Evolutionary conservation across 2,888 invertebrate genomes (phyloP).

Genomic region (Phyllotreta cruciferae): DNA sequence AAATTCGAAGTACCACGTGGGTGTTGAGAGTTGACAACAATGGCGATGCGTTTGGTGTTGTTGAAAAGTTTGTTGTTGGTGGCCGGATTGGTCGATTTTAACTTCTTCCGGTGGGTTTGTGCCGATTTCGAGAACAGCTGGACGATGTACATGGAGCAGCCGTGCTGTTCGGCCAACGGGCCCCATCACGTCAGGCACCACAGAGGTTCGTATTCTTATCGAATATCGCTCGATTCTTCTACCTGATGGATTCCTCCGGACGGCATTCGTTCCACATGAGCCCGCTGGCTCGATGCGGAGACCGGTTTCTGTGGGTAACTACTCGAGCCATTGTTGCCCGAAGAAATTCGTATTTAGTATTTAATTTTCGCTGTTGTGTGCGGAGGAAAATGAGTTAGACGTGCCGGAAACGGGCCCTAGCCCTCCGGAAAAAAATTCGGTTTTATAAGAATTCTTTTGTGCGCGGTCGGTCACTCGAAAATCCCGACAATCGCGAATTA

Average conservation of each 20-base stretch:
- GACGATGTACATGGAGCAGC: conserved; percentile 72
- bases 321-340: no score
- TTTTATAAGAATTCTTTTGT: conserved; percentile 23
- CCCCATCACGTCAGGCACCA: conserved; percentile 70
- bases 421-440: conserved; percentile 12
- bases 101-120: conserved; percentile 47
- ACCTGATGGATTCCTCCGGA: conserved; percentile 2
- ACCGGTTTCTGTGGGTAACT: conserved; percentile 24
- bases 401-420: conserved; percentile 17
- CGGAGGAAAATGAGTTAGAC: no score
- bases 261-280: conserved; percentile 26
- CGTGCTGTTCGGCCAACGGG: conserved; percentile 67
- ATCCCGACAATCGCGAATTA: conserved; percentile 27
- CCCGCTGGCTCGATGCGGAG: conserved; percentile 8
- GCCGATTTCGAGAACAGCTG: conserved; percentile 69
- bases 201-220: conserved; percentile 60
- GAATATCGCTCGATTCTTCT: neutral
- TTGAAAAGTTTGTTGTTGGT: conserved; percentile 47
- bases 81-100: conserved; percentile 46
- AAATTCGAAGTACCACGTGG: conserved; percentile 47
- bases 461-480: conserved; percentile 21
- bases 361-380: no score
- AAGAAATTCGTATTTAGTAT: no score
- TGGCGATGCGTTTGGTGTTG: conserved; percentile 37
- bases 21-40: conserved; percentile 34